These are phyloP conservation scores for Sarcophaga subvicina DNA, from an alignment of 2,888 invertebrate species.

Conservation along the genomic window DNA sequence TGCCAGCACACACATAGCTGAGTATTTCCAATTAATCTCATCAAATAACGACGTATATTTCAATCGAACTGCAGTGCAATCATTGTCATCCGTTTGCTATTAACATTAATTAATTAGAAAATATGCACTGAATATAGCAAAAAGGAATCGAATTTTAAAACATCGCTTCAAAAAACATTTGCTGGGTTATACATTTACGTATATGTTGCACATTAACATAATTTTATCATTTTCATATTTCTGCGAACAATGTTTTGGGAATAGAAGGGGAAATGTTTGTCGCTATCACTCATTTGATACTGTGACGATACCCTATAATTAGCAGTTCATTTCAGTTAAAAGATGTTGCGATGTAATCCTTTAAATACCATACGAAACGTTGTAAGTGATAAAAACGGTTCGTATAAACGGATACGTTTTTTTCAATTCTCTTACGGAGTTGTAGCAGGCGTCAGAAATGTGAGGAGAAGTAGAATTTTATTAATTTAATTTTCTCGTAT, in stretches of 20 bases:
- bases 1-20: no score
- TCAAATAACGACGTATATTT: no score
- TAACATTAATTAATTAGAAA: no score
- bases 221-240: neutral
- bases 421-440: neutral
- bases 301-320: neutral
- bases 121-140: no score
- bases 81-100: no score
- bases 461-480: neutral
- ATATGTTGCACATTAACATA: neutral
- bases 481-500: slow-evolving; percentile 1
- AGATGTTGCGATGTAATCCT: neutral
- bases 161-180: no score
- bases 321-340: neutral
- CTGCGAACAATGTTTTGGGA: neutral
- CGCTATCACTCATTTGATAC: neutral
- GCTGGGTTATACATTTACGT: no score
- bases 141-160: no score
- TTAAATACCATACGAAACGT: neutral
- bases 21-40: no score
- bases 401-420: neutral
- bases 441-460: neutral
- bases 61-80: no score
- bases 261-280: neutral
- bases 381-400: neutral